These are phyloP conservation scores for Brachypodius melanocephalos DNA, from an alignment of 2,113 vertebrate genomes.

Conservation along the genomic window DNA sequence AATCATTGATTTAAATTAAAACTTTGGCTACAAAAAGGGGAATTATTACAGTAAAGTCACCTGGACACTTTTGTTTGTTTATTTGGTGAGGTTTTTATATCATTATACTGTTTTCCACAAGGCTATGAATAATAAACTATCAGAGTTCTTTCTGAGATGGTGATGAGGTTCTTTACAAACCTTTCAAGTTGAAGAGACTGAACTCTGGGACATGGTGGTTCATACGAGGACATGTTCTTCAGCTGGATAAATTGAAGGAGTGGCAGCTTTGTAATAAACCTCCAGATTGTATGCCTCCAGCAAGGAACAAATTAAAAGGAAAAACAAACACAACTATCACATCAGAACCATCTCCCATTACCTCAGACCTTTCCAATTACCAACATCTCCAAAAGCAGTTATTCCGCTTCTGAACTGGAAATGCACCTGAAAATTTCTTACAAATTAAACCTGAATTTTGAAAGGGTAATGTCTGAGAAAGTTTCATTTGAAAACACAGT, in stretches of 20 bases:
- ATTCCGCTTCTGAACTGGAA: neutral
- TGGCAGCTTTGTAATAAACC: constrained; percentile 10
- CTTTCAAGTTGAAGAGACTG: neutral
- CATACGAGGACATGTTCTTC: neutral
- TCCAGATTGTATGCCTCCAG: neutral
- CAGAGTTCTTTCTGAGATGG: neutral
- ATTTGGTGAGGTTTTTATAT: neutral
- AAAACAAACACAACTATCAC: constrained; percentile 9
- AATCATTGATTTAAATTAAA: neutral
- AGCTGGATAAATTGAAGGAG: constrained; percentile 24
- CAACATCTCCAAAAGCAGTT: neutral
- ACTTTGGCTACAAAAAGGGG: neutral
- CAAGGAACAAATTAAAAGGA: constrained; percentile 14
- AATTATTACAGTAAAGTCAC: neutral
- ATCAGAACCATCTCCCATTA: neutral
- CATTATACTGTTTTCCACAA: neutral
- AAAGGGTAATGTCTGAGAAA: neutral
- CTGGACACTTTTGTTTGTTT: neutral
- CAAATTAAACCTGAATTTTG: neutral
- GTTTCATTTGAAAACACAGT: neutral
- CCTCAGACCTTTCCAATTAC: neutral
- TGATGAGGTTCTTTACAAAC: neutral
- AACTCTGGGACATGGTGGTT: neutral
- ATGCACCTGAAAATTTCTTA: neutral
- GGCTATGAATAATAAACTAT: neutral